Evolutionary conservation across 2,888 invertebrate genomes (phyloP).

Genomic region (Hoplodrina ambigua): DNA sequence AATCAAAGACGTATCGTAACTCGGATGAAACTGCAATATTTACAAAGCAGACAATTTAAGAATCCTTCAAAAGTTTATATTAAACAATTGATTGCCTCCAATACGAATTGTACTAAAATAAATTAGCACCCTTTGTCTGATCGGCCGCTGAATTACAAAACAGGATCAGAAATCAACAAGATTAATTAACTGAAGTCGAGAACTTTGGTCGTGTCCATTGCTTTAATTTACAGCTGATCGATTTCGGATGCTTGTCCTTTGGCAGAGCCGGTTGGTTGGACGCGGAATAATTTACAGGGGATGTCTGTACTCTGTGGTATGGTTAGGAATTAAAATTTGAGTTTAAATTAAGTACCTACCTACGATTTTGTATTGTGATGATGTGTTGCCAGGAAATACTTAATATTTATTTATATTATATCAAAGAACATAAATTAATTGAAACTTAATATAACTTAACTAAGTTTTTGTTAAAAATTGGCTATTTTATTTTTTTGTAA

Average conservation of each 20-base stretch:
- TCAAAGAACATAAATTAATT: too few species aligned
- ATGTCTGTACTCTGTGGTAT: background rate
- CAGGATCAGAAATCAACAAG: conserved; percentile 60
- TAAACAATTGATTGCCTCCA: conserved; percentile 25
- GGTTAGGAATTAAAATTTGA: background rate
- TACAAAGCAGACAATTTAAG: background rate
- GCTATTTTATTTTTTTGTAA: too few species aligned
- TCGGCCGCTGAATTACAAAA: conserved; percentile 55
- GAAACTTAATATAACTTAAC: too few species aligned
- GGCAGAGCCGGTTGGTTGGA: conserved; percentile 8
- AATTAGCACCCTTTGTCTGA: conserved; percentile 57
- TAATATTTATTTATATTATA: background rate
- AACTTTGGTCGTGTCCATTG: conserved; percentile 49
- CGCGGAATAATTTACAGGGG: conserved; percentile 12
- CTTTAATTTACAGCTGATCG: conserved; percentile 52
- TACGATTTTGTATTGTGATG: background rate
- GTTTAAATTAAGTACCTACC: background rate
- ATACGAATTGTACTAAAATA: conserved; percentile 45
- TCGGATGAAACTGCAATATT: background rate
- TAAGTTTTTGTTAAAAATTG: too few species aligned
- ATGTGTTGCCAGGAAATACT: background rate
- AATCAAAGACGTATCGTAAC: too few species aligned
- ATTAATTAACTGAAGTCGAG: conserved; percentile 62
- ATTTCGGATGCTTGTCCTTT: conserved; percentile 39
- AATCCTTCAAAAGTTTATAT: conserved; percentile 2